Evolutionary conservation across 2,797 vertebrate species (phyloP).

Genomic region (Todus mexicanus): DNA sequence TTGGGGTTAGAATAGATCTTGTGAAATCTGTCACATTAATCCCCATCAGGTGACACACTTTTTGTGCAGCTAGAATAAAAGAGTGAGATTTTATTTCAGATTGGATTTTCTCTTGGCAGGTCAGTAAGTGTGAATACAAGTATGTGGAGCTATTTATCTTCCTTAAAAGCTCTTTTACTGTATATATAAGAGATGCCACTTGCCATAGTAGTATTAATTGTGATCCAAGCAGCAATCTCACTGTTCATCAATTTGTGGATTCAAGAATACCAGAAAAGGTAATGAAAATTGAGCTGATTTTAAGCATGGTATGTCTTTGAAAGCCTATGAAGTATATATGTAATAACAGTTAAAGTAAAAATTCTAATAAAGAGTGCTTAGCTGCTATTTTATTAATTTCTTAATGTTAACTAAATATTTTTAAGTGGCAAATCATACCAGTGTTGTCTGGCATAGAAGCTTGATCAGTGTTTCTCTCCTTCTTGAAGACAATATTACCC

Average conservation of each 20-base stretch:
- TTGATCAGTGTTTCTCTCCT: slow-evolving; percentile 96
- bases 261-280: not conserved
- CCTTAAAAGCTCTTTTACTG: not conserved
- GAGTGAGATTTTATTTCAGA: not conserved
- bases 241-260: not conserved
- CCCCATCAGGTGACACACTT: slow-evolving; percentile 95
- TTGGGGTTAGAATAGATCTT: slow-evolving; percentile 91
- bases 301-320: not conserved
- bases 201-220: not conserved
- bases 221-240: not conserved
- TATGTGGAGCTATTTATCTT: not conserved
- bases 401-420: not conserved
- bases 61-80: slow-evolving; percentile 86
- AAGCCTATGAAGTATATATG: not conserved
- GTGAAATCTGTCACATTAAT: slow-evolving; percentile 98
- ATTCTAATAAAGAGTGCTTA: not conserved
- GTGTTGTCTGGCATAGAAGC: slow-evolving; percentile 98
- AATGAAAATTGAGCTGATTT: not conserved
- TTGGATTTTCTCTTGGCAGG: not conserved
- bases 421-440: slow-evolving; percentile 70
- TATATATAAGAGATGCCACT: not conserved
- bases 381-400: not conserved
- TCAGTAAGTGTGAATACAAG: not conserved
- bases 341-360: not conserved
- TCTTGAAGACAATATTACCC: slow-evolving; percentile 97